Percentiles rank a stretch among this genome's conserved stretches.
Evolutionary conservation across 2,888 invertebrate species (phyloP).

Genomic region (Timema podura): DNA sequence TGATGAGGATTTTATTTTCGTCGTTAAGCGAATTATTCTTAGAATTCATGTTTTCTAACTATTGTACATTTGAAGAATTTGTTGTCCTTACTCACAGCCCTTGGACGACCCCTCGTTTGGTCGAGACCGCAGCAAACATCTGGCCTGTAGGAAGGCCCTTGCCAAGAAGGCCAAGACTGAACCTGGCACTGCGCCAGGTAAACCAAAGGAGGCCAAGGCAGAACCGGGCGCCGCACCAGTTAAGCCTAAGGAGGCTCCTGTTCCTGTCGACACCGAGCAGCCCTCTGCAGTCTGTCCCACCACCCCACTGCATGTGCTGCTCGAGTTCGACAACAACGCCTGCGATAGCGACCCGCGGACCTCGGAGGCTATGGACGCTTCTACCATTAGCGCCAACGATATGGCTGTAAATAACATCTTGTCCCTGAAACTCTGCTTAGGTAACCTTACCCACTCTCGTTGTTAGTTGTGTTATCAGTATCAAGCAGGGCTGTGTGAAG

Average conservation of each 20-base stretch:
- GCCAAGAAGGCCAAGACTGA: conserved; percentile 14
- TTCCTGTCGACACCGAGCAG: conserved; percentile 31
- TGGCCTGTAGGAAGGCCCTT: neutral
- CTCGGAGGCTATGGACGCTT: neutral
- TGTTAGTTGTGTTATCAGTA: neutral
- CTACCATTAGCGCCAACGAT: conserved; percentile 32
- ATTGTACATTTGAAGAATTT: too few relatives aligned
- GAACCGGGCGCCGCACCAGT: neutral
- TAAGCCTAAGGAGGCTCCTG: neutral
- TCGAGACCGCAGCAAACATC: neutral
- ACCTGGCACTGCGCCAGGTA: neutral
- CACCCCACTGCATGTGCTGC: conserved; percentile 25
- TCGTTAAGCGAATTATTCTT: too few relatives aligned
- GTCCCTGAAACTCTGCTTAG: conserved; percentile 43
- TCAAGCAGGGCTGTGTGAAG: too few relatives aligned
- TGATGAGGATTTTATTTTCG: too few relatives aligned
- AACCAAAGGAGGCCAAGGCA: neutral
- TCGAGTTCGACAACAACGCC: conserved; percentile 37
- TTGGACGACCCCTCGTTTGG: neutral
- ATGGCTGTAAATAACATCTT: conserved; percentile 42
- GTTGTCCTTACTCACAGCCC: neutral
- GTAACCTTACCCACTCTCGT: conserved; percentile 2
- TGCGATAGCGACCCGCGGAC: conserved; percentile 19
- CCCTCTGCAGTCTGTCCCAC: neutral
- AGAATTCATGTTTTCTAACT: too few relatives aligned